Base-by-base conservation (phyloP, 1,140 invertebrate genomes). In the Caenorhabditis inopinata region DNA sequence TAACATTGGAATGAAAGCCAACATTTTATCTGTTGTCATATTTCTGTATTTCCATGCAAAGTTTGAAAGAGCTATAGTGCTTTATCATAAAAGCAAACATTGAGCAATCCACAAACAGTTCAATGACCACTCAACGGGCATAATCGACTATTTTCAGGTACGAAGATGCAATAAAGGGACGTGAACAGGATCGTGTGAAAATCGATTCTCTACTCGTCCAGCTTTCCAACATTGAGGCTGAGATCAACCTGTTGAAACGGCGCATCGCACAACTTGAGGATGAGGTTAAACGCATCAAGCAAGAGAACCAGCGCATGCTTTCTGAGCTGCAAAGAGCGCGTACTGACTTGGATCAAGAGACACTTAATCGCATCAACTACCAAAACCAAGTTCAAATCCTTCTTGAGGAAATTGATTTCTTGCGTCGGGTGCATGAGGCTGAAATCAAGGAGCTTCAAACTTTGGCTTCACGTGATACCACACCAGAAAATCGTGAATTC, bases 401-500 rank as follows among this genome's bases (percentile, higher is more conserved):
- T 27, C 75, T 86, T 1, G 85, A 86, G 79, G 85, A 86, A 76
- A 84, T 87, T 51, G 85, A 86, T 14, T 86, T 86, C 85, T 75
- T 87, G 16, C 82, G 85, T 51, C 82, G 85, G 14, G 83, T 86
- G 12, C 85, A 86, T 46, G 85, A 86, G 25, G 83, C 85, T 87
- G 90, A 91, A 84, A 86, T 91, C 74, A 90, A 90, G 85, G 90
- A 79, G 21, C 78, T 79, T 23, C 78, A 89, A 18, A 88, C 89
- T 23, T 85, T 91, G 51, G 85, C 89, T 16, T 89, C 90, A 85
- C 85, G 89, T 23, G 90, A 90, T 85, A 89, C 90, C 0, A 90
- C 89, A 1, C 88, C 88, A 27, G 90, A 90, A 82, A 90, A 90
- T 86, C 87, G 90, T 11, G 89, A 90, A 76, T 90, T 89, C 89